phyloP scores from a whole-genome alignment of 2,888 invertebrate genomes.

The Cheilosia urbana region DNA sequence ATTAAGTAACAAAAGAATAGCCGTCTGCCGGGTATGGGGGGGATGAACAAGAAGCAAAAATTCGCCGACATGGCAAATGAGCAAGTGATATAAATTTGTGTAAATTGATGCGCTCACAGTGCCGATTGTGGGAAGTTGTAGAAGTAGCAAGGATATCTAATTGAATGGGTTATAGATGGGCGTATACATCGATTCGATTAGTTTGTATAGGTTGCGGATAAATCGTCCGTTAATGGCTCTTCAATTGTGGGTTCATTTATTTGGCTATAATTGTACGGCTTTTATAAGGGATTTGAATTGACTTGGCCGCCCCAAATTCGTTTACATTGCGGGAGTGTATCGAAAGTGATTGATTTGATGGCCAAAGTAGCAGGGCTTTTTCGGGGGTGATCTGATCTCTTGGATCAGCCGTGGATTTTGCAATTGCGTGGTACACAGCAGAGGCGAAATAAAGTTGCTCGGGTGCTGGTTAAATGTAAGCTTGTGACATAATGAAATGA shows the following conservation, averaged over 20 bases:
- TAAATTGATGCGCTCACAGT: conserved; percentile 66
- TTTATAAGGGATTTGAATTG: conserved; percentile 19
- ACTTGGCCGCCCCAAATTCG: not conserved
- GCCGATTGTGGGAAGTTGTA: conserved; percentile 50
- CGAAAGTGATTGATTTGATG: too few species aligned
- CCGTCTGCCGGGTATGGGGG: not conserved
- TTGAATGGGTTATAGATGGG: conserved; percentile 68
- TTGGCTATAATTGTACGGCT: conserved; percentile 58
- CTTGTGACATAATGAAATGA: too few species aligned
- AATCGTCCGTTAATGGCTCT: conserved; percentile 59
- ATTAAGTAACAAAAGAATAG: conserved; percentile 59
- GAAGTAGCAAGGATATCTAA: conserved; percentile 58
- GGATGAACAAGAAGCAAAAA: conserved; percentile 20
- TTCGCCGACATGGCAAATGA: conserved; percentile 70
- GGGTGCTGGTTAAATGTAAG: too few species aligned
- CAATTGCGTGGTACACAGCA: too few species aligned
- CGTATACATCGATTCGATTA: conserved; percentile 67
- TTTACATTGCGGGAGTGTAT: not conserved
- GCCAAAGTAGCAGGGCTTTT: too few species aligned
- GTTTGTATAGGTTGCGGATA: conserved; percentile 41
- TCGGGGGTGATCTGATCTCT: too few species aligned
- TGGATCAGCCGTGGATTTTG: too few species aligned
- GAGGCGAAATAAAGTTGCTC: too few species aligned
- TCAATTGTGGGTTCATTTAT: conserved; percentile 62
- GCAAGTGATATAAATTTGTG: conserved; percentile 72